Evolutionary conservation across 2,797 vertebrate species (phyloP).

Genomic region (Cyclopterus lumpus): DNA sequence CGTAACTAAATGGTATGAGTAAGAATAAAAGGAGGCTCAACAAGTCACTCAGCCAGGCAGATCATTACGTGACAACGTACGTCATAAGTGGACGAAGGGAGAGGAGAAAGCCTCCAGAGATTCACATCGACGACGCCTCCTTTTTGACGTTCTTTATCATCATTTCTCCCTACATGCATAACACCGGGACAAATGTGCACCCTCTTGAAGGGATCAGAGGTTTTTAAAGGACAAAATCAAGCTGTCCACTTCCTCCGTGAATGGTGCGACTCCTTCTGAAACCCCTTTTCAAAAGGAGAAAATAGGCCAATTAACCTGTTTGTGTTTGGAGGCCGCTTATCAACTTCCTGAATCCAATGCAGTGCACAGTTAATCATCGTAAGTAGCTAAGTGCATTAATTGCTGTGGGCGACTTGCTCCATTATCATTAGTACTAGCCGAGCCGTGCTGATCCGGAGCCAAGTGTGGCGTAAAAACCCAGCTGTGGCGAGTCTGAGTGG

Average conservation of each 20-base stretch:
- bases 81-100: conserved; percentile 35
- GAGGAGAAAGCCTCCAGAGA: conserved; percentile 31
- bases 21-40: conserved; percentile 31
- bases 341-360: conserved; percentile 64
- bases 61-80: conserved; percentile 60
- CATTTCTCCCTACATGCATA: conserved; percentile 14
- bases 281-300: conserved; percentile 23
- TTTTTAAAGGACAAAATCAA: conserved; percentile 15
- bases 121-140: conserved; percentile 30
- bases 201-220: conserved; percentile 5
- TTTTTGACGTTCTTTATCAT: conserved; percentile 46
- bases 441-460: conserved; percentile 52
- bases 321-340: conserved; percentile 64
- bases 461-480: conserved; percentile 43
- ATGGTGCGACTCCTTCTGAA: background rate
- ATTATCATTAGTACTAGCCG: conserved; percentile 61
- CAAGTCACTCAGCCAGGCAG: conserved; percentile 43
- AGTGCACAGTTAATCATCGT: conserved; percentile 69
- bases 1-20: conserved; percentile 32
- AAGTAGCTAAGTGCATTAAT: conserved; percentile 72
- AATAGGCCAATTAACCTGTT: conserved; percentile 68
- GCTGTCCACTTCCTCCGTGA: background rate
- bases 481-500: conserved; percentile 48
- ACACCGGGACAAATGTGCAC: conserved; percentile 26
- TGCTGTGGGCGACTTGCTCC: conserved; percentile 64